Evolutionary conservation across 2,113 vertebrate species (phyloP).

Genomic region (Microcebus ravelobensis): DNA sequence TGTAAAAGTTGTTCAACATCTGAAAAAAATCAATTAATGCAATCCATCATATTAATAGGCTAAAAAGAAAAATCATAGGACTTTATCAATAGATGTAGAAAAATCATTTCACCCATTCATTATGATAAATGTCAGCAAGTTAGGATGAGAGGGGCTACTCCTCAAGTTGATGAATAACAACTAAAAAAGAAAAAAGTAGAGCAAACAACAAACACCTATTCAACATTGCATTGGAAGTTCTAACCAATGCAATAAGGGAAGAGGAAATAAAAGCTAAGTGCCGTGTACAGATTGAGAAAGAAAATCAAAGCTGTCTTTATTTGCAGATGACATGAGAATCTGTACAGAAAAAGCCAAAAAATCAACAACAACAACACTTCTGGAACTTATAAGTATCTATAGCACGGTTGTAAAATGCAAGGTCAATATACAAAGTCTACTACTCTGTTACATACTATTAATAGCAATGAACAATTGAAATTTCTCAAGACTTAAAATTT

Average conservation of each 20-base stretch:
- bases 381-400: background rate
- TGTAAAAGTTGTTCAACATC: background rate
- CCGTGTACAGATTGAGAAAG: background rate
- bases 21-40: background rate
- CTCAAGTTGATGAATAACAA: background rate
- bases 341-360: background rate
- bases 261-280: background rate
- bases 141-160: background rate
- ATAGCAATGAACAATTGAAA: background rate
- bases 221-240: background rate
- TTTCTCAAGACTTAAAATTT: background rate
- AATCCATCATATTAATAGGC: background rate
- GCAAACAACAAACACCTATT: background rate
- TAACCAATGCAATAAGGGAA: background rate
- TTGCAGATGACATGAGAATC: background rate
- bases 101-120: background rate
- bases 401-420: background rate
- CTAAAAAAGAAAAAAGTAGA: background rate
- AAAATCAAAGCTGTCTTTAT: background rate
- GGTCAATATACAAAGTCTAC: background rate
- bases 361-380: background rate
- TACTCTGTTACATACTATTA: background rate
- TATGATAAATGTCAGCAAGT: background rate
- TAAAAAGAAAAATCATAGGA: background rate
- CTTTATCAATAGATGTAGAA: background rate